Evolutionary conservation across 2,797 vertebrate genomes (phyloP).

Genomic region (Luscinia luscinia): DNA sequence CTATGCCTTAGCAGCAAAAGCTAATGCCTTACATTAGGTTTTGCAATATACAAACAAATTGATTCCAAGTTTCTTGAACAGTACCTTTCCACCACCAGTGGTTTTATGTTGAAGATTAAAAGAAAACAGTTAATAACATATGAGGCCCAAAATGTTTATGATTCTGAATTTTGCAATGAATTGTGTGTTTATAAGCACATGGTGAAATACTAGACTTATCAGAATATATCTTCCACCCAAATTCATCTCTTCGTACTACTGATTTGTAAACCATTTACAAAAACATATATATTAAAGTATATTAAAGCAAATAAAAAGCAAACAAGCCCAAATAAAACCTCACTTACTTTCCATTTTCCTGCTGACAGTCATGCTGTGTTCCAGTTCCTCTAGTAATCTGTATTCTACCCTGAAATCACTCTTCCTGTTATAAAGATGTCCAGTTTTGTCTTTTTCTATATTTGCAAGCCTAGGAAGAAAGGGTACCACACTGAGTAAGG

Average conservation of each 20-base stretch:
- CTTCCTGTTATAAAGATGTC: conserved; percentile 81
- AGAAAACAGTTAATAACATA: not conserved
- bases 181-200: not conserved
- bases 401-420: conserved; percentile 79
- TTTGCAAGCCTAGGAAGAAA: conserved; percentile 82
- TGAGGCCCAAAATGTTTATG: not conserved
- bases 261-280: not conserved
- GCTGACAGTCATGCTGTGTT: conserved; percentile 78
- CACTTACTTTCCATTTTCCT: conserved; percentile 85
- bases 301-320: too few species aligned
- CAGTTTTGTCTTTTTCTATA: conserved; percentile 84
- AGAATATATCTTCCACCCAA: not conserved
- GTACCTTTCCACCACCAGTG: not conserved
- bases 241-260: not conserved
- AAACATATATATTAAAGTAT: not conserved
- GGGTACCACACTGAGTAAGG: not conserved
- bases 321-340: not conserved
- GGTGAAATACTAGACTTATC: not conserved
- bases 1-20: not conserved
- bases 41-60: not conserved
- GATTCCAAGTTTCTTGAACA: not conserved
- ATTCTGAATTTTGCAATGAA: not conserved
- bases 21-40: not conserved
- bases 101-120: not conserved
- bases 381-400: conserved; percentile 81